phyloP scores from a whole-genome alignment of 2,888 invertebrate species.

The Cataglyphis livida region DNA sequence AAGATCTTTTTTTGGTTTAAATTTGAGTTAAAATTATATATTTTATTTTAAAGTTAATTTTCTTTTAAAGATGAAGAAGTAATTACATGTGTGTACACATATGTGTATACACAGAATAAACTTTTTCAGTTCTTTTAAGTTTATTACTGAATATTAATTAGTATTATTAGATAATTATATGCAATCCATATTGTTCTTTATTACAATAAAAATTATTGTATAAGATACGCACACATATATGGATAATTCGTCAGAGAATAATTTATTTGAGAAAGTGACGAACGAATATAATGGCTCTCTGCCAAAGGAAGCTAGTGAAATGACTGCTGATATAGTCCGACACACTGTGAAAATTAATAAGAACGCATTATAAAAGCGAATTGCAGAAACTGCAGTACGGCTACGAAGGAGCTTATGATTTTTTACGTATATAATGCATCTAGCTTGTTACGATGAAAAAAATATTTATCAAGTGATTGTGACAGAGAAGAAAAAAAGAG shows the following conservation, averaged over 20 bases:
- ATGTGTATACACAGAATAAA: background rate
- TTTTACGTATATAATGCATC: background rate
- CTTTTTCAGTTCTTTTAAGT: background rate
- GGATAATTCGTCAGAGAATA: background rate
- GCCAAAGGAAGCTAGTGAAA: constrained; percentile 22
- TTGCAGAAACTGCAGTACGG: background rate
- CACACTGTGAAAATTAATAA: background rate
- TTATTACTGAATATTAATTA: background rate
- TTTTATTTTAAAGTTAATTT: background rate
- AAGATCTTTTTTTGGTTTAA: background rate
- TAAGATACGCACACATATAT: background rate
- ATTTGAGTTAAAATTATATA: background rate
- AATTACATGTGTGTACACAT: background rate
- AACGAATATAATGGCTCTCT: background rate
- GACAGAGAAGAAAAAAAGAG: background rate
- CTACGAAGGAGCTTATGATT: background rate
- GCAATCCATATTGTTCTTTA: background rate
- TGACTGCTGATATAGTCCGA: constrained; percentile 1
- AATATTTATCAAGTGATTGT: constrained; percentile 20
- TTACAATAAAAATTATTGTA: background rate
- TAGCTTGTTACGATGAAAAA: constrained; percentile 4
- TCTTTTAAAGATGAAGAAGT: background rate
- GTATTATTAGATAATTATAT: background rate
- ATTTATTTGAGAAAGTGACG: background rate
- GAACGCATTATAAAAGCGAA: background rate